A percentile compares a stretch with the other conserved stretches of the same genome.
These are phyloP conservation scores for Papilio elwesi DNA, from an alignment of 2,888 invertebrate genomes.

Conservation along the genomic window DNA sequence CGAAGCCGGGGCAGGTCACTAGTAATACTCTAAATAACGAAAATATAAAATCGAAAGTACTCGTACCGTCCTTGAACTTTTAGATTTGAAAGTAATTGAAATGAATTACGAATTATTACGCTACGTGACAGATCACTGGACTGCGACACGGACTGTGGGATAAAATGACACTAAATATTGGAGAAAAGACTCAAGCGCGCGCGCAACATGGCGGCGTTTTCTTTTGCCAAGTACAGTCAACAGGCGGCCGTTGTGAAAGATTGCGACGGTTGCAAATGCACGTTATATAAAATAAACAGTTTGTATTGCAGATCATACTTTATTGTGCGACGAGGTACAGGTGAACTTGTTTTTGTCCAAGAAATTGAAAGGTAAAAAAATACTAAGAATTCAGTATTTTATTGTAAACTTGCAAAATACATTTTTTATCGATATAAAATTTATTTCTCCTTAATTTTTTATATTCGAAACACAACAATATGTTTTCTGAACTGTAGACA, in stretches of 20 bases:
- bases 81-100: conserved; percentile 24
- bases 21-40: neutral
- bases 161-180: conserved; percentile 29
- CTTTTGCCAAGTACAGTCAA: conserved; percentile 49
- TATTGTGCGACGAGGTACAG: conserved; percentile 52
- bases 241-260: conserved; percentile 66
- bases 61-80: conserved; percentile 25
- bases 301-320: conserved; percentile 60
- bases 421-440: neutral
- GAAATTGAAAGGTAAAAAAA: conserved; percentile 18
- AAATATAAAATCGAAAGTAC: conserved; percentile 22
- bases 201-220: conserved; percentile 39
- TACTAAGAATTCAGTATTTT: neutral
- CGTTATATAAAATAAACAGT: conserved; percentile 78
- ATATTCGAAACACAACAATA: neutral
- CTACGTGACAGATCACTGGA: conserved; percentile 6
- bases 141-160: conserved; percentile 10
- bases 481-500: neutral
- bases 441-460: neutral
- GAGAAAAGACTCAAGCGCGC: conserved; percentile 15
- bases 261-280: conserved; percentile 59
- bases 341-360: conserved; percentile 55
- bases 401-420: neutral
- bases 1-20: no score
- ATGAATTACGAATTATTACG: neutral